phyloP scores from a whole-genome alignment of 2,113 vertebrate species.

The Baryphthengus martii region DNA sequence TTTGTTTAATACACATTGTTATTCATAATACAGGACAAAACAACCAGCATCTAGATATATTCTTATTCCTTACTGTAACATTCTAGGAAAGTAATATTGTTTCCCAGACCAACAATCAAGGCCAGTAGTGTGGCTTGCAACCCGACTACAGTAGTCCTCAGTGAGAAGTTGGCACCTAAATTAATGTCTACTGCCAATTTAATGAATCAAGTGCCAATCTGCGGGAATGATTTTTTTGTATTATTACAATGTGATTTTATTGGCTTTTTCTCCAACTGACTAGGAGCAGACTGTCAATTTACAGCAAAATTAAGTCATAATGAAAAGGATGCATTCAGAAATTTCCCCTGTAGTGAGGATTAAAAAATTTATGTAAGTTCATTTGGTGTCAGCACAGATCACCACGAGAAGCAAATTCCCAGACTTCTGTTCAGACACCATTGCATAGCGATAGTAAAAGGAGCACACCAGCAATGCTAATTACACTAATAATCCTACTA shows the following conservation, averaged over 20 bases:
- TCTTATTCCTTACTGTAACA: background rate
- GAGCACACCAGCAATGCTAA: constrained; percentile 37
- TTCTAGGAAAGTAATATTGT: background rate
- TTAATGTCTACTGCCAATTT: background rate
- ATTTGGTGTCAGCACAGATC: constrained; percentile 26
- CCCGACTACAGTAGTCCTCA: background rate
- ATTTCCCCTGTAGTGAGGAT: constrained; percentile 44
- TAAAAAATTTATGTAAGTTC: constrained; percentile 46
- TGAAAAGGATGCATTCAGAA: constrained; percentile 50
- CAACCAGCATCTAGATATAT: background rate
- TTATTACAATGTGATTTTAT: constrained; percentile 14
- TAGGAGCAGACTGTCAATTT: constrained; percentile 32
- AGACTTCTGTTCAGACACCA: background rate
- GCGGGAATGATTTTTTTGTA: constrained; percentile 36
- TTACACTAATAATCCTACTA: constrained; percentile 57
- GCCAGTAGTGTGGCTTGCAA: background rate
- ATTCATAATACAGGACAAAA: background rate
- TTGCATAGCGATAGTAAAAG: constrained; percentile 14
- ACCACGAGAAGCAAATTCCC: constrained; percentile 29
- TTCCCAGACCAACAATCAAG: background rate
- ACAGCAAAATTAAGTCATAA: constrained; percentile 53
- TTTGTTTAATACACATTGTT: background rate
- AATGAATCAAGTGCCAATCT: constrained; percentile 18
- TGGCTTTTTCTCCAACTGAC: background rate
- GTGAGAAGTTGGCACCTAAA: background rate